Evolutionary conservation across 35 echinoderm and acorn worm genomes (phyloP), one percentile per base, ranked within the genome.

Genomic region (Hemicentrotus pulcherrimus): DNA sequence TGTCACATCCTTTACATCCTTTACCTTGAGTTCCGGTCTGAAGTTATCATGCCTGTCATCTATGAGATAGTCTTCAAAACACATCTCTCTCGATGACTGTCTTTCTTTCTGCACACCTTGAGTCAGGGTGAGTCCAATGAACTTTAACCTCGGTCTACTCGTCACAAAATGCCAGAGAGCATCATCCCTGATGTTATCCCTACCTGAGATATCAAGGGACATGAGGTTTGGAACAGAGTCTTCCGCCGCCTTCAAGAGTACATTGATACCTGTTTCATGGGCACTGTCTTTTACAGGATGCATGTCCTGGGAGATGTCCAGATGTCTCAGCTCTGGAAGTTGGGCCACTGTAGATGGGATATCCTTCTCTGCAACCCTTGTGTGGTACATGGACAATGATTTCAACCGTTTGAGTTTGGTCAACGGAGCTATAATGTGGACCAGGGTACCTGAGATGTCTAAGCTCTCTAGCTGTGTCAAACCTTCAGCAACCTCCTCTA

Each of bases 321-420:
- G 92, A 32, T 98, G 95, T 22, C 97, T 92, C 18, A 99, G 86
- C 18, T 96, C 96, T 41, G 92, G 87, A 41, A 99, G 95, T 19
- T 97, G 95, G 11, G 96, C 31, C 7, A 99, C 71, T 5, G 96
- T 95, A 0, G 98, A 96, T 7, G 97, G 97, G 24, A 99, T 94
- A 32, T 99, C 97, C 35, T 97, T 97, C 71, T 99, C 98, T 48
- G 98, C 95, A 33, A 99, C 97, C 32, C 98, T 85, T 0, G 97
- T 97, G 71, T 99, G 96, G 91, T 96, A 99, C 98, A 99, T 99
- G 32, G 86, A 97, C 31, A 99, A 86, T 9, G 98, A 97, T 95
- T 97, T 98, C 45, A 99, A 91, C 33, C 96, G 94, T 94, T 97
- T 97, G 32, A 96, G 95, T 90, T 89, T 95, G 10, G 95, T 87